A percentile compares a stretch with the other conserved stretches of the same genome.
These are phyloP conservation scores for Panthera uncia DNA, from an alignment of 2,113 vertebrate species.

Conservation along the genomic window DNA sequence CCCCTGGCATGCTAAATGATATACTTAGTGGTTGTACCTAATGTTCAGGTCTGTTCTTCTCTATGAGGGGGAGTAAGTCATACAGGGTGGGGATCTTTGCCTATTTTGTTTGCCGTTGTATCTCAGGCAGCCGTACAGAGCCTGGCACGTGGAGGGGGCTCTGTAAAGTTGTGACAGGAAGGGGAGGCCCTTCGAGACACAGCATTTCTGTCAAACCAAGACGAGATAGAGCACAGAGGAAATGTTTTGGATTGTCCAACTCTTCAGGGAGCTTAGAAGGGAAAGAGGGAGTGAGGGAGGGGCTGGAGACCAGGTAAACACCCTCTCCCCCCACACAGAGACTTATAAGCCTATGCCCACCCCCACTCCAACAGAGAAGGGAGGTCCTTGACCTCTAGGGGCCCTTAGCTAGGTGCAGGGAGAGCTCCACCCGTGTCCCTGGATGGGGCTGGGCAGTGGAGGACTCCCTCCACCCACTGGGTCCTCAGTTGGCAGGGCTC, in stretches of 20 bases:
- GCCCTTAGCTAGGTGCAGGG: background rate
- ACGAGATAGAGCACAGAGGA: background rate
- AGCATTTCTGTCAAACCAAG: background rate
- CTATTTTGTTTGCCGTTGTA: rapidly evolving
- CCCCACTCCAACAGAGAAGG: background rate
- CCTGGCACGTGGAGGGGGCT: background rate
- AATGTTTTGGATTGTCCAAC: background rate
- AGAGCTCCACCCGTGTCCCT: background rate
- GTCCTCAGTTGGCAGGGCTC: background rate
- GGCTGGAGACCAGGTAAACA: background rate
- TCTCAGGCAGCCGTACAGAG: background rate
- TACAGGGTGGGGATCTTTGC: rapidly evolving
- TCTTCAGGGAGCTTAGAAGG: background rate
- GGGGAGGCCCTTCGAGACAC: background rate
- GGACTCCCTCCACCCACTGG: too few species aligned
- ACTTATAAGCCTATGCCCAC: background rate
- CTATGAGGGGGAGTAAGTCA: background rate
- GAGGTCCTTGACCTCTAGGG: background rate
- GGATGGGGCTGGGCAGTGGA: background rate
- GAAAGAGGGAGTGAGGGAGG: background rate
- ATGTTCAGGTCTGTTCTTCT: background rate
- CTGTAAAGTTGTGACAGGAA: background rate
- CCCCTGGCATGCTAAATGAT: background rate
- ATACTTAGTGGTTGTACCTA: rapidly evolving
- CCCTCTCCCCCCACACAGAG: background rate